phyloP scores from a whole-genome alignment of 2,797 vertebrate genomes.

The Aplochiton taeniatus region DNA sequence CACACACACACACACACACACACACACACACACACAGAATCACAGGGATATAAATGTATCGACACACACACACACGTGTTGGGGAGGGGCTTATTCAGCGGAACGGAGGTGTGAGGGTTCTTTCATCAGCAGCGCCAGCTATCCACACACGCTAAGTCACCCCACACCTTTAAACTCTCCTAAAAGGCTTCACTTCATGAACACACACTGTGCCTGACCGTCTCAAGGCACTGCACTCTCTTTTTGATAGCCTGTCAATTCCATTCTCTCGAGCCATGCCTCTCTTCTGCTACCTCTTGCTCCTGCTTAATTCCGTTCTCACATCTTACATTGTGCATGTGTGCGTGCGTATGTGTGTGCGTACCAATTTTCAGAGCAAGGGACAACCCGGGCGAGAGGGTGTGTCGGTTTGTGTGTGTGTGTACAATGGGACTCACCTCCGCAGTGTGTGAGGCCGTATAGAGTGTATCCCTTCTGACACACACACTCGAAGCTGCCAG shows the following conservation, averaged over 20 bases:
- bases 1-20: not conserved
- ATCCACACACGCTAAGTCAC: conserved; percentile 20
- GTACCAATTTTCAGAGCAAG: not conserved
- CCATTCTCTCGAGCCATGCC: not conserved
- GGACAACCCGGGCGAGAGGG: not conserved
- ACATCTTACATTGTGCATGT: not conserved
- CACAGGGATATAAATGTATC: not conserved
- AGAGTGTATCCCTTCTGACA: conserved; percentile 90
- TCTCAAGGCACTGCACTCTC: not conserved
- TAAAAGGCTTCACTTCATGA: not conserved
- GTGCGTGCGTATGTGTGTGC: not conserved
- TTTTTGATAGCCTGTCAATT: not conserved
- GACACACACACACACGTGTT: not conserved
- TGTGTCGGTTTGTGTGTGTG: not conserved
- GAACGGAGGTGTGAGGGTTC: conserved; percentile 33
- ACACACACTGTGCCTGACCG: not conserved
- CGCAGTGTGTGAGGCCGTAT: conserved; percentile 93
- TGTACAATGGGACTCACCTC: conserved; percentile 77
- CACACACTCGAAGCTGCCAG: conserved; percentile 90
- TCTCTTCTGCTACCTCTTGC: not conserved
- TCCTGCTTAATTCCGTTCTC: not conserved
- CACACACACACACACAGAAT: not conserved
- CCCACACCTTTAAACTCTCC: conserved; percentile 2
- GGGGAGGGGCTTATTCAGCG: conserved; percentile 23
- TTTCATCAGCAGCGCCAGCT: conserved; percentile 22